A percentile compares a stretch with the other conserved stretches of the same genome.
These are phyloP conservation scores for Pilophorus perplexus DNA, from an alignment of 2,888 invertebrate species.

Conservation along the genomic window DNA sequence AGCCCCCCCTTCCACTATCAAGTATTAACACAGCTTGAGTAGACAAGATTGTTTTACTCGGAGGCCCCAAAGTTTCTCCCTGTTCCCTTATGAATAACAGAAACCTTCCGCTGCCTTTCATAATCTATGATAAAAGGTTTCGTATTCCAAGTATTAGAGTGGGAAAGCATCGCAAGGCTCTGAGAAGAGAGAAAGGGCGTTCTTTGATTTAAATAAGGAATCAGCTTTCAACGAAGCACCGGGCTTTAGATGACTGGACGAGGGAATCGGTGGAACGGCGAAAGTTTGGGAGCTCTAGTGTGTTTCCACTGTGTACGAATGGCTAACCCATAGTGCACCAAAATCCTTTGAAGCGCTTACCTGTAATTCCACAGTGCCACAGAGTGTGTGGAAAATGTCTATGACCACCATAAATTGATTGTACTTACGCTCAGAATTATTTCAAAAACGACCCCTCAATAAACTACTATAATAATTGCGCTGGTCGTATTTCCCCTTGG, in stretches of 20 bases:
- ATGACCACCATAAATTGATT: too few relatives aligned
- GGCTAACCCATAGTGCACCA: too few relatives aligned
- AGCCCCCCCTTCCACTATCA: conserved; percentile 8
- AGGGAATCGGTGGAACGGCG: not conserved
- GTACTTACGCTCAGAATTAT: too few relatives aligned
- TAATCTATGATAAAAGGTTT: conserved; percentile 40
- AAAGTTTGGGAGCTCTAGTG: not conserved
- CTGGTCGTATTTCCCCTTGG: too few relatives aligned
- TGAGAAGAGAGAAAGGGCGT: conserved; percentile 22
- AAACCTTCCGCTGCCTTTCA: conserved; percentile 33
- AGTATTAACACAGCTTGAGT: conserved; percentile 36
- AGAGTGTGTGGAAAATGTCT: too few relatives aligned
- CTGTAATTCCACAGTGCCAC: too few relatives aligned
- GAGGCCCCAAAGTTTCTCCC: conserved; percentile 2
- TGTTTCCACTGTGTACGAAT: too few relatives aligned
- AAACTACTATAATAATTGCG: too few relatives aligned
- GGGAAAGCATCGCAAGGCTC: not conserved
- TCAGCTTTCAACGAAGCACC: conserved; percentile 28
- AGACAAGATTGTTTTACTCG: conserved; percentile 39
- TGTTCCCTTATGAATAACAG: conserved; percentile 34
- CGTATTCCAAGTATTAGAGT: conserved; percentile 35
- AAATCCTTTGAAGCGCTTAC: too few relatives aligned
- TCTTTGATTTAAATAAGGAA: conserved; percentile 39
- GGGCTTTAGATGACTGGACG: conserved; percentile 28
- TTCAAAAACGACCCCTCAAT: too few relatives aligned